phyloP scores from a whole-genome alignment of 2,797 vertebrate species.

The Poecilia wingei region DNA sequence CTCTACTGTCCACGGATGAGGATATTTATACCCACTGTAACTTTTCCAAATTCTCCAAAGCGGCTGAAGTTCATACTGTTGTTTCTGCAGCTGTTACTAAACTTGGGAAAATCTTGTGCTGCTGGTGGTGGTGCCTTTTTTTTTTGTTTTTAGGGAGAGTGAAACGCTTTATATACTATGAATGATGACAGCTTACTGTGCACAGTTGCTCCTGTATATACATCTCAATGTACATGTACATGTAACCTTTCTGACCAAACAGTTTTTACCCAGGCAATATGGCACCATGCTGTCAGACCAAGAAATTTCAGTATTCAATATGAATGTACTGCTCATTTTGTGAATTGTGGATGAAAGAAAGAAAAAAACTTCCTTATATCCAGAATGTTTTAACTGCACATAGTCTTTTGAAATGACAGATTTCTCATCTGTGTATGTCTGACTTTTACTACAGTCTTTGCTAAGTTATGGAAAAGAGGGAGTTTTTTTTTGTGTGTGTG shows the following conservation, averaged over 20 bases:
- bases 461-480: constrained; percentile 18
- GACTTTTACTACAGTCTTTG: constrained; percentile 24
- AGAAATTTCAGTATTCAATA: constrained; percentile 19
- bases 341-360: constrained; percentile 19
- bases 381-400: constrained; percentile 44
- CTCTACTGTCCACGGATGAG: background rate
- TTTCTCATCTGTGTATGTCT: constrained; percentile 33
- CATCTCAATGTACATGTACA: constrained; percentile 31
- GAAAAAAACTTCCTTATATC: constrained; percentile 31
- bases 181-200: constrained; percentile 49
- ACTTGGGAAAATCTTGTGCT: constrained; percentile 12
- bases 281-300: constrained; percentile 34
- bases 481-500: constrained; percentile 27
- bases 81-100: constrained; percentile 9
- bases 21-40: background rate
- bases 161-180: constrained; percentile 22
- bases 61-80: background rate
- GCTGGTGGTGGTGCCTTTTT: constrained; percentile 11
- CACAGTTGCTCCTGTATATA: constrained; percentile 25
- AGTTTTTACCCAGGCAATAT: constrained; percentile 16
- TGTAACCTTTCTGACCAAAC: constrained; percentile 36
- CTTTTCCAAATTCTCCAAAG: background rate
- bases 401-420: constrained; percentile 43
- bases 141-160: constrained; percentile 13
- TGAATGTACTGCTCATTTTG: constrained; percentile 6